Base-by-base conservation (phyloP, 37 sponge, comb jelly and placozoan species). In the Aplysina aerophoba region DNA sequence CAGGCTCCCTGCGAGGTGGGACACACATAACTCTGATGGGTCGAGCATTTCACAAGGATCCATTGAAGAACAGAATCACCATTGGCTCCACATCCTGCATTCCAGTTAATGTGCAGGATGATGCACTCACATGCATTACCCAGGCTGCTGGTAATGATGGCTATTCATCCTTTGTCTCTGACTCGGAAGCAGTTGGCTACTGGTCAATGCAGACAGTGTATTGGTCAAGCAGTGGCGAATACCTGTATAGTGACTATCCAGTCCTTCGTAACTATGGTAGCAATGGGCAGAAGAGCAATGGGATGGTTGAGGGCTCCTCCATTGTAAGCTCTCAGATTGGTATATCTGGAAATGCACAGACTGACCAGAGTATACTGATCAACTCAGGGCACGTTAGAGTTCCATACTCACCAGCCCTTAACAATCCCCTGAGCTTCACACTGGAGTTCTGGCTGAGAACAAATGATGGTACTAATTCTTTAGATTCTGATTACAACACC, bases 71-170 rank as follows among this genome's bases (percentile, higher is more conserved):
- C n/a, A 85, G 50, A 12, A 87, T 95, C 8, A 19, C 40, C n/a
- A 83, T 95, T 62, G 96, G 96, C 41, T 92, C 90, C 73, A 90
- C 96, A 0, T 89, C 88, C 12, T 95, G 96, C 53, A 55, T 88
- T 4, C 17, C 57, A n/a, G 63, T 50, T 21, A 57, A 6, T 55
- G 53, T 54, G 0, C 64, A 38, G 27, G 24, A 73, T 4, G 85
- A 88, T 5, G 28, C 66, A 28, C 20, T 92, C 0, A 75, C 65
- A 3, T 95, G 96, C 79, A 54, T 80, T 5, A 88, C 96, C 25
- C 82, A 81, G 15, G 27, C 75, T 55, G 84, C 89, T 39, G 20
- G 44, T 20, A 89, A 90, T 40, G 93, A 92, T 83, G 96, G 96
- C 25, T 95, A 95, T 61, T 90, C 93, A 4, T 86, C 96, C 0